phyloP scores from a whole-genome alignment of 1,140 invertebrate genomes.

The Holcopasites calliopsidis region DNA sequence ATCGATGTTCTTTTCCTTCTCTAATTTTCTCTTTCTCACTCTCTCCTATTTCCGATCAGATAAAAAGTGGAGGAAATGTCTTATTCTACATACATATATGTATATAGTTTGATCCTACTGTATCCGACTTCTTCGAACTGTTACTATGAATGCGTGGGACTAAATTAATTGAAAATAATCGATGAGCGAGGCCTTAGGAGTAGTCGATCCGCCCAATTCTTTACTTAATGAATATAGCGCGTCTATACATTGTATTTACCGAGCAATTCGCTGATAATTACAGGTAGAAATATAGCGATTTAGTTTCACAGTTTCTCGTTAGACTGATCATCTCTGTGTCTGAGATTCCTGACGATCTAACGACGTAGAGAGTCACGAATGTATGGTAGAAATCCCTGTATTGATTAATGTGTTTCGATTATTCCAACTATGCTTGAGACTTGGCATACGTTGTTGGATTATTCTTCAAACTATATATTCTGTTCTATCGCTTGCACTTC shows the following conservation, averaged over 20 bases:
- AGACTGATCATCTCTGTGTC: slow-evolving; percentile 54
- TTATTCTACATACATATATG: too few species aligned
- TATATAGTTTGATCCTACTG: slow-evolving; percentile 63
- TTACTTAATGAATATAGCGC: slow-evolving; percentile 55
- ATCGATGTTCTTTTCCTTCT: slow-evolving; percentile 38
- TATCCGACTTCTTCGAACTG: slow-evolving; percentile 65
- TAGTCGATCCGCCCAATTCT: slow-evolving; percentile 79
- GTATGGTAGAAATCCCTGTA: slow-evolving; percentile 27
- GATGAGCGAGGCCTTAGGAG: slow-evolving; percentile 79
- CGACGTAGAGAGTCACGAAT: slow-evolving; percentile 37
- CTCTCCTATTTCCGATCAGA: slow-evolving; percentile 53
- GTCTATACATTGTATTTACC: slow-evolving; percentile 65
- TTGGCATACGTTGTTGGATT: too few species aligned
- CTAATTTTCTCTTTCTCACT: slow-evolving; percentile 35
- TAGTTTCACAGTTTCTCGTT: slow-evolving; percentile 72
- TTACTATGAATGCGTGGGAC: slow-evolving; percentile 72
- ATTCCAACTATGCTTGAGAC: neutral
- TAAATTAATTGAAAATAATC: slow-evolving; percentile 71
- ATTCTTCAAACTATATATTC: too few species aligned
- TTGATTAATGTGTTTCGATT: neutral
- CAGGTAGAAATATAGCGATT: slow-evolving; percentile 65
- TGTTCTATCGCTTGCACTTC: too few species aligned
- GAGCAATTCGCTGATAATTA: slow-evolving; percentile 62
- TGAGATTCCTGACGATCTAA: slow-evolving; percentile 54
- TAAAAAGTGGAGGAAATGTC: slow-evolving; percentile 59